phyloP scores from a whole-genome alignment of 2,888 invertebrate species.

The Papilio demoleus region DNA sequence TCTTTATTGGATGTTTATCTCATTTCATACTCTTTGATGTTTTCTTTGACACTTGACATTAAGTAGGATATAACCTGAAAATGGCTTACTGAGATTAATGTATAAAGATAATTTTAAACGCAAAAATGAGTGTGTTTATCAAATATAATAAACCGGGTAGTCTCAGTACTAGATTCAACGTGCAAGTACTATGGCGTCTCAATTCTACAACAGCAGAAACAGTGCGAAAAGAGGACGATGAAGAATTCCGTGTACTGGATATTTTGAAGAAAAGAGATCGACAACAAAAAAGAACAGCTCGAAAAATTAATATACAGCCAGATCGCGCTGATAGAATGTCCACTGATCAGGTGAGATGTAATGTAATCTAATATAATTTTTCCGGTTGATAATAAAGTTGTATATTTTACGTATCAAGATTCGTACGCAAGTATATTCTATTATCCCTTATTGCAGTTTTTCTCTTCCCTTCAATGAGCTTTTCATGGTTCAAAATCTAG shows the following conservation, averaged over 20 bases:
- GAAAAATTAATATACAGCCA: conserved; percentile 68
- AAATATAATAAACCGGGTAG: conserved; percentile 62
- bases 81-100: conserved; percentile 45
- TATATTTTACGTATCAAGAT: too few relatives aligned
- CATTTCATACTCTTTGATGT: neutral
- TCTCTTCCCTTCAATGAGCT: too few relatives aligned
- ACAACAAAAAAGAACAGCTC: conserved; percentile 54
- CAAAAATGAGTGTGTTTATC: conserved; percentile 70
- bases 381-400: neutral
- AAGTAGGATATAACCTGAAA: conserved; percentile 52
- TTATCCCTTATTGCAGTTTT: too few relatives aligned
- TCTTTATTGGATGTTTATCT: too few relatives aligned
- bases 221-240: conserved; percentile 65
- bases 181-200: conserved; percentile 71
- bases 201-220: conserved; percentile 65
- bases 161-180: conserved; percentile 56
- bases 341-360: conserved; percentile 65
- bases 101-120: conserved; percentile 36
- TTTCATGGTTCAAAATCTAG: too few relatives aligned
- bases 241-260: conserved; percentile 81
- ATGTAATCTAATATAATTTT: neutral
- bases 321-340: conserved; percentile 76
- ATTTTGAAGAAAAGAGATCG: conserved; percentile 70
- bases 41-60: neutral
- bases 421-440: too few relatives aligned